A percentile compares a stretch with the other conserved stretches of the same genome.
phyloP scores from a whole-genome alignment of 2,113 vertebrate genomes.

The Neogale vison region DNA sequence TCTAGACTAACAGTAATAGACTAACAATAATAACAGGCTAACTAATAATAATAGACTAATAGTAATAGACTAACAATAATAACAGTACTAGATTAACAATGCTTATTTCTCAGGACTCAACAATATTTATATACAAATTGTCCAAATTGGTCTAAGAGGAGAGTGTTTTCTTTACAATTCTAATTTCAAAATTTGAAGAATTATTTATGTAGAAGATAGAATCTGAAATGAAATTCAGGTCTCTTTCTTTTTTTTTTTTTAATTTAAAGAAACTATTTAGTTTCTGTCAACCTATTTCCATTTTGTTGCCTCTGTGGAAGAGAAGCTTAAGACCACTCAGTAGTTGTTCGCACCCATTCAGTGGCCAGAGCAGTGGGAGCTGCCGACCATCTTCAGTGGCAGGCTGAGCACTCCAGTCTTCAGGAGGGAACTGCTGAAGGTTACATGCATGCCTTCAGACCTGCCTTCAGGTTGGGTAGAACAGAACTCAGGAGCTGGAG shows the following conservation, averaged over 20 bases:
- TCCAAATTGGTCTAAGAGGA: background rate
- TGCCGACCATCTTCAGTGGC: background rate
- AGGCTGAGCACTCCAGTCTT: background rate
- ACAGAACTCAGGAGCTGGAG: background rate
- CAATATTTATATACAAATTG: background rate
- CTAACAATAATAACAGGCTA: too few species aligned
- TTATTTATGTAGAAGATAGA: background rate
- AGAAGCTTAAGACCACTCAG: background rate
- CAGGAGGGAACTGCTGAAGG: background rate
- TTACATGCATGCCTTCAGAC: background rate
- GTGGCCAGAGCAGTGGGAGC: background rate
- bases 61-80: too few species aligned
- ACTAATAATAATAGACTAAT: too few species aligned
- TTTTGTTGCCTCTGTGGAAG: background rate
- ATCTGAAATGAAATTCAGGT: background rate
- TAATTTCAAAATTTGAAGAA: background rate
- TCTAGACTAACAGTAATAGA: too few species aligned
- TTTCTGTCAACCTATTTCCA: background rate
- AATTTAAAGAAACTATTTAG: background rate
- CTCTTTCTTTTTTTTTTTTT: background rate
- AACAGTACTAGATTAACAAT: background rate
- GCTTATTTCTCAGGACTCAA: background rate
- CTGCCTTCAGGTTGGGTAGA: background rate
- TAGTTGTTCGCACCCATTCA: background rate
- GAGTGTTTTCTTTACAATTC: background rate